Evolutionary conservation across 2,888 invertebrate species (phyloP).

Genomic region (Lottia gigantea): DNA sequence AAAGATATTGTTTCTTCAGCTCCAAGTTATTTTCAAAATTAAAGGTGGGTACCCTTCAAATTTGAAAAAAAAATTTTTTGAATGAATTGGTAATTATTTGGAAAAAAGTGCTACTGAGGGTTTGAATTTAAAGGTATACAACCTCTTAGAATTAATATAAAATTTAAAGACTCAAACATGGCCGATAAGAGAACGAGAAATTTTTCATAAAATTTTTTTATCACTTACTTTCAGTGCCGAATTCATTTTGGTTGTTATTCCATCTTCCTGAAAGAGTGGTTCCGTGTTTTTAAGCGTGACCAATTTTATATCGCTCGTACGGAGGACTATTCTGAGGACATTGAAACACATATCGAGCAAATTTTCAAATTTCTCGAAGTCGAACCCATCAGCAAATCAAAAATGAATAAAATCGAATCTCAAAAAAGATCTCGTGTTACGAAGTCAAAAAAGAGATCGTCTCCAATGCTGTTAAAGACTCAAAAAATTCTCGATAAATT

Average conservation of each 20-base stretch:
- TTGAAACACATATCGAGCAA: slow-evolving; percentile 20
- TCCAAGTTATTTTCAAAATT: slow-evolving; percentile 21
- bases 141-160: no score
- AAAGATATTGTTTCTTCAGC: slow-evolving; percentile 39
- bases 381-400: neutral
- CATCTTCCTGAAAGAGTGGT: slow-evolving; percentile 39
- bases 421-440: neutral
- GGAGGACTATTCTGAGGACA: slow-evolving; percentile 36
- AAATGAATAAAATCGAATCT: neutral
- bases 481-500: slow-evolving; percentile 37
- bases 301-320: slow-evolving; percentile 37
- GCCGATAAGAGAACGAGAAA: no score
- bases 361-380: slow-evolving; percentile 36
- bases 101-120: no score
- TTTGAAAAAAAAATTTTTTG: no score
- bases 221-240: slow-evolving; percentile 26
- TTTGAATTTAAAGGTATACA: no score
- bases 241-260: slow-evolving; percentile 35
- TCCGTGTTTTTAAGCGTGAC: slow-evolving; percentile 37
- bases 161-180: no score
- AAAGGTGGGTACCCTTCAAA: slow-evolving; percentile 13
- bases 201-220: neutral
- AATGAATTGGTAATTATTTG: no score
- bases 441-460: slow-evolving; percentile 32
- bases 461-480: slow-evolving; percentile 39